Base-by-base conservation (phyloP, 2,888 invertebrate species). In the Xanthorhoe designata region DNA sequence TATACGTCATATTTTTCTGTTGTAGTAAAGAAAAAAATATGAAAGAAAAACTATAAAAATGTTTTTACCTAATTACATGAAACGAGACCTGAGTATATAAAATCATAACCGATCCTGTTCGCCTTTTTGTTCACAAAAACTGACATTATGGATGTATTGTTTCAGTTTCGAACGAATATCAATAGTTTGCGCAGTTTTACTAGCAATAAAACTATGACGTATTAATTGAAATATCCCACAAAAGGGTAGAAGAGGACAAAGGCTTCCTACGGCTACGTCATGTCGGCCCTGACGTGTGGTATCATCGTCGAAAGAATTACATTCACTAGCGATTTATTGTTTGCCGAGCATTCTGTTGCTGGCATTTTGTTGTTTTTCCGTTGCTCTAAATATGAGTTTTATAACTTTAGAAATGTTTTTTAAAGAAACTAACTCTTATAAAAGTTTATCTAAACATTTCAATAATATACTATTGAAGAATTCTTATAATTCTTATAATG, bases 201-300 rank as follows among this genome's bases (percentile, higher is more conserved):
- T 74, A 73, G 62, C 69, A 63, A 71, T 72, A 74, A 75, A 81
- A 79, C 75, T 83, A 78, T 83, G 84, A 81, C 81, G 77, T 84
- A 83, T 85, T 86, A 87, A 89, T 88, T 87, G 87, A 81, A 87
- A 85, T 85, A 81, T 78, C 81, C 81, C 78, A 86, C 85, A 88
- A 64, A 87, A 87, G 83, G 84, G 78, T 74, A 66, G 77, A 71
- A 69, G 66, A 71, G 77, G 80, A 85, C 85, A 86, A 87, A 85
- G 80, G 66, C 70, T 71, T 66, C 75, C 75, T 72, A 70, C 68
- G 65, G 74, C 64, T 65, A 75, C 74, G 75, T 78, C 74, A 73
- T 71, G 72, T 72, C 74, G 71, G 71, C 69, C 61, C 59, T 82
- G 83, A 84, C 84, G 71, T 78, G 81, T 75, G 78, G 77, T 82